phyloP scores from a whole-genome alignment of 2,888 invertebrate species.

The Baronia brevicornis region DNA sequence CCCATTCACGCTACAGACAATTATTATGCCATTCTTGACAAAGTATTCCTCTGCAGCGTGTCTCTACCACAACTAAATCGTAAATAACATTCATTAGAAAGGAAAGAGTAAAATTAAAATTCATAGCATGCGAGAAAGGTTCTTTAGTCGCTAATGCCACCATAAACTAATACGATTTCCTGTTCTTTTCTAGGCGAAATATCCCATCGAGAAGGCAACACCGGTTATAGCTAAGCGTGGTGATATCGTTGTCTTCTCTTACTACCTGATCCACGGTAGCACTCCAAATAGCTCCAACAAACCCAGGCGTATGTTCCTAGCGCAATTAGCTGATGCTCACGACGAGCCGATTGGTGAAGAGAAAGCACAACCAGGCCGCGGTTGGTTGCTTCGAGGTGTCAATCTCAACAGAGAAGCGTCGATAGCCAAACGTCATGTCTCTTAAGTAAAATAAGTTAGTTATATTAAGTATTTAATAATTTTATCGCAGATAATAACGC shows the following conservation, averaged over 20 bases:
- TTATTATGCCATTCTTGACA: too few species aligned
- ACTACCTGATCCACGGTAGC: conserved; percentile 75
- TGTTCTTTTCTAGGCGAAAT: conserved; percentile 41
- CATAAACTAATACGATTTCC: neutral
- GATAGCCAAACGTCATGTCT: conserved; percentile 25
- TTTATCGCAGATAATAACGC: too few species aligned
- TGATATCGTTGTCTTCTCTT: conserved; percentile 76
- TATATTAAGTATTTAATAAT: conserved; percentile 13
- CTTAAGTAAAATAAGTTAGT: conserved; percentile 15
- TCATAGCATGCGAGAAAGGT: too few species aligned
- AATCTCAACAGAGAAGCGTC: conserved; percentile 50
- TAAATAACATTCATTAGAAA: too few species aligned
- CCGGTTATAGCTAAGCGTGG: conserved; percentile 70
- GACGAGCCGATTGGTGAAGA: conserved; percentile 64
- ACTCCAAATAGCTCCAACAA: conserved; percentile 61
- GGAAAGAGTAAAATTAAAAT: too few species aligned
- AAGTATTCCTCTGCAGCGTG: too few species aligned
- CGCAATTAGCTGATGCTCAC: conserved; percentile 70
- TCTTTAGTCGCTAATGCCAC: too few species aligned
- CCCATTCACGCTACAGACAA: too few species aligned
- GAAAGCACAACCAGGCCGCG: conserved; percentile 62
- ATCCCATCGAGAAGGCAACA: conserved; percentile 61
- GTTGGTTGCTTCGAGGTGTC: conserved; percentile 70
- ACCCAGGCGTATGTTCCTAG: conserved; percentile 71
- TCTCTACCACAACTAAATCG: too few species aligned